phyloP scores from a whole-genome alignment of 2,888 invertebrate species.

The Dilophus febrilis region DNA sequence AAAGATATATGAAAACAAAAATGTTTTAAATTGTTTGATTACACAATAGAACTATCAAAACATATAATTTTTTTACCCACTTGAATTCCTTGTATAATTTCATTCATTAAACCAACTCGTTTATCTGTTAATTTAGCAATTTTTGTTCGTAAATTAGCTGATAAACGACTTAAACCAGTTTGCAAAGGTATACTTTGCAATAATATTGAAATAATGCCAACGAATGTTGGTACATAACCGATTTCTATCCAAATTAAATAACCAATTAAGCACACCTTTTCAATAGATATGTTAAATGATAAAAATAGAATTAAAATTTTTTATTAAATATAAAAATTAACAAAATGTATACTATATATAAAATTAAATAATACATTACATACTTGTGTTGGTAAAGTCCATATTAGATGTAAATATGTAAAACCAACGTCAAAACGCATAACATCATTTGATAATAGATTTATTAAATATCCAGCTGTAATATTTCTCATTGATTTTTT shows the following conservation, averaged over 20 bases:
- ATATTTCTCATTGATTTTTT: constrained; percentile 52
- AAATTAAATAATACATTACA: no score
- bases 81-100: constrained; percentile 50
- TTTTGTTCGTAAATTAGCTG: constrained; percentile 28
- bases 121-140: constrained; percentile 50
- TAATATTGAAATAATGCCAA: constrained; percentile 56
- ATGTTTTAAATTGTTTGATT: no score
- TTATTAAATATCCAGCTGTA: constrained; percentile 74
- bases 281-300: no score
- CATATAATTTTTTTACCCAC: no score
- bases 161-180: constrained; percentile 30
- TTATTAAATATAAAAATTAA: no score
- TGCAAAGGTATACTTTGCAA: constrained; percentile 69
- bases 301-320: no score
- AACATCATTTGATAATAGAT: constrained; percentile 75
- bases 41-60: no score
- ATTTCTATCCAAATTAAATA: constrained; percentile 31
- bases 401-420: constrained; percentile 57
- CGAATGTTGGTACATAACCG: constrained; percentile 43
- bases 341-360: no score
- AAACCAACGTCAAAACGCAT: constrained; percentile 64
- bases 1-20: no score
- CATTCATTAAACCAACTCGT: constrained; percentile 59
- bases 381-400: constrained; percentile 59
- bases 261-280: no score